Evolutionary conservation across 2,113 vertebrate genomes (phyloP).

Genomic region (Scalopus aquaticus): DNA sequence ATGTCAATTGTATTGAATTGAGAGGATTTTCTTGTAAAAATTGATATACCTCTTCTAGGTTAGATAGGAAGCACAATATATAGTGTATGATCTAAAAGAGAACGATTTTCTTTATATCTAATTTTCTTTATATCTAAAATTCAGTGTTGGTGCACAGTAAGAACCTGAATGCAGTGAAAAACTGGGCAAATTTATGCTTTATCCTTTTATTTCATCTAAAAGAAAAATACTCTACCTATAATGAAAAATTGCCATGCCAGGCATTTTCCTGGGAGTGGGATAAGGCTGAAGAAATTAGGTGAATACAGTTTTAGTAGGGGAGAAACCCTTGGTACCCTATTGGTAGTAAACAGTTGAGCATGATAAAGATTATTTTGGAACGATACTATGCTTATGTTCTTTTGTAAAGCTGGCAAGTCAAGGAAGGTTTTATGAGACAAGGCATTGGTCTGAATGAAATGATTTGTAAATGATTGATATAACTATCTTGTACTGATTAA

Average conservation of each 20-base stretch:
- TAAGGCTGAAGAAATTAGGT: not conserved
- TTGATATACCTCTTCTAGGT: not conserved
- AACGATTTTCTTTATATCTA: slow-evolving; percentile 15
- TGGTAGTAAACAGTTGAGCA: not conserved
- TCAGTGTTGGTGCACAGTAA: not conserved
- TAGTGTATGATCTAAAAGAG: not conserved
- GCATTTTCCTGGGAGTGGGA: not conserved
- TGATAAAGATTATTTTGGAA: not conserved
- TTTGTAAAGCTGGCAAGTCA: not conserved
- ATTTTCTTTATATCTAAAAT: slow-evolving; percentile 7
- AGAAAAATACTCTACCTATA: not conserved
- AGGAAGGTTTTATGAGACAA: not conserved
- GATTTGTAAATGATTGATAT: slow-evolving; percentile 13
- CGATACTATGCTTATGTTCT: not conserved
- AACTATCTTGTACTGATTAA: not conserved
- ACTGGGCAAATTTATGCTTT: slow-evolving; percentile 1
- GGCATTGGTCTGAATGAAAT: slow-evolving; percentile 13
- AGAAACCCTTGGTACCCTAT: not conserved
- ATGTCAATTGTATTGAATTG: not conserved
- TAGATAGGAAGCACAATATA: not conserved
- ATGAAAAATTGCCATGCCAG: not conserved
- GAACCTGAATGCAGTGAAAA: slow-evolving; percentile 15
- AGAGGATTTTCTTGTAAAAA: slow-evolving; percentile 17
- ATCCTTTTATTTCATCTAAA: slow-evolving; percentile 49
- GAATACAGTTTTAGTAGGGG: not conserved